Conservation (phyloP, 2,888 invertebrate genomes). For the Thera obeliscata region DNA sequence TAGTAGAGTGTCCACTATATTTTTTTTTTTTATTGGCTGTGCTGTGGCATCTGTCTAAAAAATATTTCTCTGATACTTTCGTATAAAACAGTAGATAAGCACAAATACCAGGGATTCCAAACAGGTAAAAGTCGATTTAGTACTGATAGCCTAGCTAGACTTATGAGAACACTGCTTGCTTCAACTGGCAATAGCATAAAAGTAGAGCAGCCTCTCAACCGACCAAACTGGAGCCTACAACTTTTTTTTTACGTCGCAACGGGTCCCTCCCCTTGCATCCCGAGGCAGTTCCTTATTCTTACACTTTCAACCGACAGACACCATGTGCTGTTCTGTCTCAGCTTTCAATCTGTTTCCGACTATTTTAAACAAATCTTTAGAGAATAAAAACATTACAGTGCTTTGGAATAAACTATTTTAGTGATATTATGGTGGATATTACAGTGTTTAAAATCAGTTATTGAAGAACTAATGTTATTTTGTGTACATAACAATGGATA, state of each 20-base stretch:
- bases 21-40: no score
- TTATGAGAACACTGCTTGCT: conserved; percentile 18
- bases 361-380: conserved; percentile 25
- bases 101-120: no score
- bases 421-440: conserved; percentile 9
- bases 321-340: conserved; percentile 61
- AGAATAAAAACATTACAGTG: background rate
- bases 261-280: conserved; percentile 74
- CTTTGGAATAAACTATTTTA: conserved; percentile 1
- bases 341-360: conserved; percentile 36
- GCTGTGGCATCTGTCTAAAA: no score
- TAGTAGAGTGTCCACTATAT: no score
- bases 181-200: conserved; percentile 42
- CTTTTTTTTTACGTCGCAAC: conserved; percentile 78
- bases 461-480: background rate
- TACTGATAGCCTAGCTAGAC: background rate
- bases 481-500: conserved; percentile 61
- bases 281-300: conserved; percentile 76
- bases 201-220: conserved; percentile 68
- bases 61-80: no score
- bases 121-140: background rate
- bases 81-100: no score
- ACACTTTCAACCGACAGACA: conserved; percentile 57
- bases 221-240: conserved; percentile 71
- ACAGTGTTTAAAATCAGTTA: conserved; percentile 6